Evolutionary conservation across 2,888 invertebrate species (phyloP).

Genomic region (Mythimna albipuncta): DNA sequence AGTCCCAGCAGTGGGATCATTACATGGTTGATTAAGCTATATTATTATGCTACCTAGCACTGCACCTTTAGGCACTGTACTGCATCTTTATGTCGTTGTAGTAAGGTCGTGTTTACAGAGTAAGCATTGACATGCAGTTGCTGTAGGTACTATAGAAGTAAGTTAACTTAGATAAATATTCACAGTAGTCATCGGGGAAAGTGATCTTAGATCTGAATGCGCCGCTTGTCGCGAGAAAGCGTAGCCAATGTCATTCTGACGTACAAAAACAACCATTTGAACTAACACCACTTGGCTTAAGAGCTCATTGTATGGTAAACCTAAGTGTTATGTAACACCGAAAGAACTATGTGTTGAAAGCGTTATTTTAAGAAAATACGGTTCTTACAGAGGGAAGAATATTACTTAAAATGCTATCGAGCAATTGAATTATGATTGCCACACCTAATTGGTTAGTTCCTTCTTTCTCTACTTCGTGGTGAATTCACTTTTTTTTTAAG

Average conservation of each 20-base stretch:
- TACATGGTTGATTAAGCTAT: no score
- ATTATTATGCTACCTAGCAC: no score
- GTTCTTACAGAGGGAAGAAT: not conserved
- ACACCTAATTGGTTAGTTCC: no score
- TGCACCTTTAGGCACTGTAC: not conserved
- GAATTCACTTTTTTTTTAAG: no score
- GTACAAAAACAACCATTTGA: slow-evolving; percentile 12
- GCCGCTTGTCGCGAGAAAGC: slow-evolving; percentile 51
- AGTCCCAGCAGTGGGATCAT: no score
- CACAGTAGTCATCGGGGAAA: slow-evolving; percentile 40
- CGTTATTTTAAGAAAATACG: not conserved
- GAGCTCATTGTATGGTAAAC: slow-evolving; percentile 16
- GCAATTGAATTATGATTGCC: not conserved
- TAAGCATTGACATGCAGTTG: not conserved
- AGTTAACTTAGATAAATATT: slow-evolving; percentile 11
- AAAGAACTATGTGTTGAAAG: not conserved
- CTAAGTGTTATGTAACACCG: not conserved
- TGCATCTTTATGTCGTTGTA: not conserved
- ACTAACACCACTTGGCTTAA: not conserved
- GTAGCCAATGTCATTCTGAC: slow-evolving; percentile 25
- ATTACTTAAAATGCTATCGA: not conserved
- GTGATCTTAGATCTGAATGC: slow-evolving; percentile 39
- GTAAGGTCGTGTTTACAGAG: not conserved
- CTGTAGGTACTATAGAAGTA: not conserved
- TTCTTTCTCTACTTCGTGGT: no score